These are phyloP conservation scores for Megalops atlanticus DNA, from an alignment of 2,113 vertebrate species.

Conservation along the genomic window DNA sequence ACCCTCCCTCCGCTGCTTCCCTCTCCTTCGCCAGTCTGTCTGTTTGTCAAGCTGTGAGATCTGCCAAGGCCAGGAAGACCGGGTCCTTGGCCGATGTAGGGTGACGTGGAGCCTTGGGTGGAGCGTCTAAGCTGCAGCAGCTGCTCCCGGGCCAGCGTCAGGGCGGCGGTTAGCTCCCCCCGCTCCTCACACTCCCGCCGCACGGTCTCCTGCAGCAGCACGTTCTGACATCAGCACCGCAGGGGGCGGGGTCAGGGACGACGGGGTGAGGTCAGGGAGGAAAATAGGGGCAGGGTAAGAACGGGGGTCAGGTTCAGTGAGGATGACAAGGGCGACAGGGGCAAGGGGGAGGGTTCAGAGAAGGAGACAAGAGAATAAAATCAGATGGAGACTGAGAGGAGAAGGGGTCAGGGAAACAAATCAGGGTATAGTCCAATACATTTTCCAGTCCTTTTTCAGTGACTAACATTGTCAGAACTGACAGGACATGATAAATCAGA, in stretches of 20 bases:
- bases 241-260: neutral
- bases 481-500: neutral
- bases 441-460: neutral
- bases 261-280: neutral
- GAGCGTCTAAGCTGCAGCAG: slow-evolving; percentile 66
- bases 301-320: neutral
- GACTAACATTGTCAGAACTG: neutral
- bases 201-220: slow-evolving; percentile 84
- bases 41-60: slow-evolving; percentile 5
- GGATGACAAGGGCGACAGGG: too few relatives aligned
- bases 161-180: slow-evolving; percentile 81
- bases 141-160: slow-evolving; percentile 77
- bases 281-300: neutral
- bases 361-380: neutral
- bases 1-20: slow-evolving; percentile 37
- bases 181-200: slow-evolving; percentile 87
- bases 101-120: slow-evolving; percentile 43
- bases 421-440: neutral
- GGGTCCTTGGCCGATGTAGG: slow-evolving; percentile 41
- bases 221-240: slow-evolving; percentile 68
- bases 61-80: slow-evolving; percentile 29
- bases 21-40: slow-evolving; percentile 16
- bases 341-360: neutral
- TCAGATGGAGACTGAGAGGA: neutral
- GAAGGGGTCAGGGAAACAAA: neutral